A percentile compares a stretch with the other conserved stretches of the same genome.
Conservation (phyloP, 1,140 invertebrate genomes). For the Phthorimaea operculella region DNA sequence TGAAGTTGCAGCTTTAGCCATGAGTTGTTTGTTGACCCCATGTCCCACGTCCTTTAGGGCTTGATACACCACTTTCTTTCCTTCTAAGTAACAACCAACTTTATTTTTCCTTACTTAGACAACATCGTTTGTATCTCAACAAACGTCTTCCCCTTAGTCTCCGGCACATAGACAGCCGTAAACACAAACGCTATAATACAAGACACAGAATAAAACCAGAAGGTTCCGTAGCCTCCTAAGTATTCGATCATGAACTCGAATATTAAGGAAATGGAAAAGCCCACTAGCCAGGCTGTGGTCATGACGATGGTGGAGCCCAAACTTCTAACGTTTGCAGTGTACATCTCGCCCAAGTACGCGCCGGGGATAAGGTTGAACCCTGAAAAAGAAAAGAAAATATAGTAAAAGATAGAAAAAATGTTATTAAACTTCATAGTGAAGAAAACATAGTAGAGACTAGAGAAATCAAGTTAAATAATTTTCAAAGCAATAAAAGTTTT, state of each 20-base stretch:
- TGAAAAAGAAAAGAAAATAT: not conserved
- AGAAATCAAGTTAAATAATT: no score
- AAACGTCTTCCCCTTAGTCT: slow-evolving; percentile 71
- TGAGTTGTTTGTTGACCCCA: no score
- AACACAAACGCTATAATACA: slow-evolving; percentile 57
- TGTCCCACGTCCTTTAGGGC: no score
- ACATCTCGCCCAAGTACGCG: slow-evolving; percentile 73
- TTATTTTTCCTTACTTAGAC: slow-evolving; percentile 17
- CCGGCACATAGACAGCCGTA: slow-evolving; percentile 65
- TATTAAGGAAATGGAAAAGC: slow-evolving; percentile 76
- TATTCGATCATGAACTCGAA: slow-evolving; percentile 31
- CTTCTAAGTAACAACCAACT: no score
- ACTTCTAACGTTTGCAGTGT: slow-evolving; percentile 72
- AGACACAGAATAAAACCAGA: slow-evolving; percentile 24
- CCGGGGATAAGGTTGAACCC: slow-evolving; percentile 70
- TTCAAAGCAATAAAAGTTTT: no score
- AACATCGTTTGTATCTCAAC: slow-evolving; percentile 61
- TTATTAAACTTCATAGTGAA: no score
- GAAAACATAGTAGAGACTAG: no score
- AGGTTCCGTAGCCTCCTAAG: slow-evolving; percentile 69
- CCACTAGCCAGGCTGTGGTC: slow-evolving; percentile 74
- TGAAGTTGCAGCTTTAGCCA: no score
- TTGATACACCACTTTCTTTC: no score
- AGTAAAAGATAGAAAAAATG: no score
- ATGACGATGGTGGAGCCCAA: slow-evolving; percentile 71